Evolutionary conservation across 2,888 invertebrate species (phyloP).

Genomic region (Gonocerus acuteangulatus): DNA sequence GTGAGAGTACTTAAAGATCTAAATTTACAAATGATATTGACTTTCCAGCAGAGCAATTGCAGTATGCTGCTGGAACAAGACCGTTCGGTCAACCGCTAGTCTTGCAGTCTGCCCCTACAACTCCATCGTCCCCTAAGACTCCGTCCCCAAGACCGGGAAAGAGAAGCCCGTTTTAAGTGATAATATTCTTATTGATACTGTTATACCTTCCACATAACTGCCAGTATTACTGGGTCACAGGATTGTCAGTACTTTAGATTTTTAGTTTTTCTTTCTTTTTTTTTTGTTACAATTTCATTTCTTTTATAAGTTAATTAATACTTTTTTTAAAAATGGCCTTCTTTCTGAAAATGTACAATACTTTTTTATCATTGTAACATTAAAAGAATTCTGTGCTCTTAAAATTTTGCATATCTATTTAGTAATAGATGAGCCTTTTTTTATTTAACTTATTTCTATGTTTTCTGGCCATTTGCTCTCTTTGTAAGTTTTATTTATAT

Average conservation of each 20-base stretch:
- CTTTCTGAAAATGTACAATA: too few species aligned
- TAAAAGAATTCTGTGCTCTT: too few species aligned
- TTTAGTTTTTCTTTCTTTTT: neutral
- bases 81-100: constrained; percentile 75
- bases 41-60: constrained; percentile 39
- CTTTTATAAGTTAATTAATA: neutral
- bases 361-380: too few species aligned
- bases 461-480: too few species aligned
- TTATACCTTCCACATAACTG: neutral
- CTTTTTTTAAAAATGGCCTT: neutral
- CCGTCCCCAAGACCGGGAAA: constrained; percentile 26
- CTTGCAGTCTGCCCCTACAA: constrained; percentile 43
- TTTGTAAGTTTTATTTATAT: too few species aligned
- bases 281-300: too few species aligned
- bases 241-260: neutral
- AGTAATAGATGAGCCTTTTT: too few species aligned
- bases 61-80: constrained; percentile 53
- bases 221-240: constrained; percentile 7
- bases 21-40: neutral
- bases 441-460: too few species aligned
- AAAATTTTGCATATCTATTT: too few species aligned
- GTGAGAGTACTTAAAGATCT: too few species aligned
- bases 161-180: constrained; percentile 12
- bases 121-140: constrained; percentile 18
- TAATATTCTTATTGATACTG: too few species aligned